Evolutionary conservation across 2,113 vertebrate genomes (phyloP).

Genomic region (Channa maculata): DNA sequence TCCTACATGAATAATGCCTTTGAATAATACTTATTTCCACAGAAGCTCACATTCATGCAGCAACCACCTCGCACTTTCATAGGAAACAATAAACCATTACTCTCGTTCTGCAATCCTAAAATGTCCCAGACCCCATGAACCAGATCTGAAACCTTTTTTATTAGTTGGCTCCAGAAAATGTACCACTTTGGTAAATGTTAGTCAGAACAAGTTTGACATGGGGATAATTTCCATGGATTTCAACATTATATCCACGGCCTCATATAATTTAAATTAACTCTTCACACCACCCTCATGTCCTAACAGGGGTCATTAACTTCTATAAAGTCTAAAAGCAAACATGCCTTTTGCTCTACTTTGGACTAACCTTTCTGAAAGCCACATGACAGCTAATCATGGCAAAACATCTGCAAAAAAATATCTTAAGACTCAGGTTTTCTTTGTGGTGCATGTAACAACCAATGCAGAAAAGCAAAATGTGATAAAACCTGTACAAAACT

Average conservation of each 20-base stretch:
- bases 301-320: not conserved
- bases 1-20: constrained; percentile 45
- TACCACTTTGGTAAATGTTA: constrained; percentile 14
- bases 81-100: constrained; percentile 34
- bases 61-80: constrained; percentile 15
- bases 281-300: not conserved
- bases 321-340: not conserved
- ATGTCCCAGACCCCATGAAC: constrained; percentile 16
- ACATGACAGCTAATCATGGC: not conserved
- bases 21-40: constrained; percentile 32
- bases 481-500: too few relatives aligned
- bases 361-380: not conserved
- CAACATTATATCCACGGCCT: not conserved
- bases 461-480: too few relatives aligned
- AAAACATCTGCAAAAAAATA: not conserved
- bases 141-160: constrained; percentile 21
- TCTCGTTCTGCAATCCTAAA: constrained; percentile 19
- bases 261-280: not conserved
- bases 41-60: constrained; percentile 26
- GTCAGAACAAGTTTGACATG: not conserved
- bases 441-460: not conserved
- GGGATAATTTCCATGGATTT: constrained; percentile 4
- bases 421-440: not conserved
- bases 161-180: constrained; percentile 13
- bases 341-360: not conserved